phyloP scores from a whole-genome alignment of 35 echinoderm and acorn worm species.

The Strongylocentrotus purpuratus region DNA sequence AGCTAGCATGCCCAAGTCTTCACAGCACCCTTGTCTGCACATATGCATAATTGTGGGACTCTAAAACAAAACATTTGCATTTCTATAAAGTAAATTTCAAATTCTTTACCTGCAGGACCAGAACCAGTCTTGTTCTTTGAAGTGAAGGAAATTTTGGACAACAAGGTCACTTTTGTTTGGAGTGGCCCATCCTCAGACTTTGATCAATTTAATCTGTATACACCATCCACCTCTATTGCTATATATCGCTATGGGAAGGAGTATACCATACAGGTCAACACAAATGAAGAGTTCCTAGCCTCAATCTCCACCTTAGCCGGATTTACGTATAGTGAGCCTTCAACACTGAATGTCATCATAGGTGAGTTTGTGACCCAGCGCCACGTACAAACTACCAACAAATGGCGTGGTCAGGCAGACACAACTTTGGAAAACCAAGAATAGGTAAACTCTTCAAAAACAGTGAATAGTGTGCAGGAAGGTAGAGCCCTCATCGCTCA shows the following conservation, averaged over 20 bases:
- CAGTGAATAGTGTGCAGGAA: too few species aligned
- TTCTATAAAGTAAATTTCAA: background rate
- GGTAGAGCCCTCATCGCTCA: too few species aligned
- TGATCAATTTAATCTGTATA: background rate
- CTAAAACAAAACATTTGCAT: too few species aligned
- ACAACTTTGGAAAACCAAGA: too few species aligned
- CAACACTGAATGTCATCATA: background rate
- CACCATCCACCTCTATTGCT: background rate
- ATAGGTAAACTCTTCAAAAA: too few species aligned
- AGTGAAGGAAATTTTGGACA: background rate
- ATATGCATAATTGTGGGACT: too few species aligned
- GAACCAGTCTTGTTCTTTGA: conserved; percentile 31
- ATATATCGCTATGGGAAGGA: background rate
- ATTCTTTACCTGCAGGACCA: background rate
- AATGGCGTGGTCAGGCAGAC: too few species aligned
- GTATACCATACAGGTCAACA: background rate
- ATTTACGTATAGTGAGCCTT: background rate
- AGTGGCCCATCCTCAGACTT: background rate
- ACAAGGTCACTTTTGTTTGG: conserved; percentile 14
- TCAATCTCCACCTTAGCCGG: background rate
- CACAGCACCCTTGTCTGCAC: too few species aligned
- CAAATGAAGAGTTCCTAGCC: background rate
- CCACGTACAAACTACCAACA: too few species aligned
- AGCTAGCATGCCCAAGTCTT: too few species aligned
- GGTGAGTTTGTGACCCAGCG: background rate